A percentile compares a stretch with the other conserved stretches of the same genome.
phyloP scores from a whole-genome alignment of 2,797 vertebrate species.

The Sebastolobus altivelis region DNA sequence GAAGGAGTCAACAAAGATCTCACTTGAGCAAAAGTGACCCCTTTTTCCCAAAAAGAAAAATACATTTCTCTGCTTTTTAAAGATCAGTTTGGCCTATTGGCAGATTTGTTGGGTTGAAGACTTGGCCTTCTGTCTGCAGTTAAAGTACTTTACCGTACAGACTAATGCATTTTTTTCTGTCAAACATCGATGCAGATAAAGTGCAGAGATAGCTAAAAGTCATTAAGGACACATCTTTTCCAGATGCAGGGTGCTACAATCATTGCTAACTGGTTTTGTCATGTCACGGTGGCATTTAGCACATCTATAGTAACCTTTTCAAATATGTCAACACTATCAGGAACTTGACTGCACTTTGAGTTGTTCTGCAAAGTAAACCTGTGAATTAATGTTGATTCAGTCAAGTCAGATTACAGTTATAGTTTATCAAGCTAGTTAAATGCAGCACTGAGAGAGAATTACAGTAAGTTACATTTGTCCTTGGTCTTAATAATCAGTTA shows the following conservation, averaged over 20 bases:
- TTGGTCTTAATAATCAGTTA: no score
- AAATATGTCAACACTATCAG: conserved; percentile 5
- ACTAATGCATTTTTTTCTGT: conserved; percentile 19
- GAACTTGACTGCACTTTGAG: neutral
- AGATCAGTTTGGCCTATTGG: neutral
- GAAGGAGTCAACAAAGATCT: neutral
- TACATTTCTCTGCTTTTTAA: neutral
- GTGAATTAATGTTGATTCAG: neutral
- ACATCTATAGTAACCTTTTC: conserved; percentile 21
- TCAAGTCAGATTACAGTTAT: neutral
- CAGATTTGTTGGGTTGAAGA: conserved; percentile 5
- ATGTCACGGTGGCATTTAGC: conserved; percentile 13
- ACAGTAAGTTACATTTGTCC: neutral
- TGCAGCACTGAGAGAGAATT: neutral
- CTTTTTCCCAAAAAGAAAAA: neutral
- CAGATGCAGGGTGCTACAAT: conserved; percentile 4
- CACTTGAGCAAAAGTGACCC: neutral
- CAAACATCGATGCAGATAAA: conserved; percentile 40
- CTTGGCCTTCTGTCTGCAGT: neutral
- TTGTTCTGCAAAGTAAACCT: neutral
- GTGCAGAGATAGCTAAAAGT: conserved; percentile 48
- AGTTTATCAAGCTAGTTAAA: neutral
- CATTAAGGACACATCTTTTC: conserved; percentile 5
- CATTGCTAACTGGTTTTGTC: conserved; percentile 41
- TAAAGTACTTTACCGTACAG: neutral